Evolutionary conservation across 2,888 invertebrate species (phyloP).

Genomic region (Tanaodytes sp.): DNA sequence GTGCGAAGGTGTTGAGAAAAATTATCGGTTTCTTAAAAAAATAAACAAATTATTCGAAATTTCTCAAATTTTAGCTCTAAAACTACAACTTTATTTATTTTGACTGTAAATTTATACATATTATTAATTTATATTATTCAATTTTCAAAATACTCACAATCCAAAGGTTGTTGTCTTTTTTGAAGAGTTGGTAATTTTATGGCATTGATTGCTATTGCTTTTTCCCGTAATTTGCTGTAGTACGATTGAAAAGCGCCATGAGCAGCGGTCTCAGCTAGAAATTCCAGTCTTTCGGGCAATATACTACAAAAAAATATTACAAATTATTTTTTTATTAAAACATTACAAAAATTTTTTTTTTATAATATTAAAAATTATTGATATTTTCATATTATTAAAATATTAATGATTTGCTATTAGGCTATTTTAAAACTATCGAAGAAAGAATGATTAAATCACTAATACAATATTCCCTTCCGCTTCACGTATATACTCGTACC

Average conservation of each 20-base stretch:
- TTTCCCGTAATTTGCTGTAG: constrained; percentile 25
- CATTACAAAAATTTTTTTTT: neutral
- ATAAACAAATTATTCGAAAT: too few relatives aligned
- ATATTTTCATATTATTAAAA: too few relatives aligned
- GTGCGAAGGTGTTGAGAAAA: too few relatives aligned
- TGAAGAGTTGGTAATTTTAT: constrained; percentile 6
- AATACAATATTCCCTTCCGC: neutral
- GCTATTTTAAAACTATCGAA: too few relatives aligned
- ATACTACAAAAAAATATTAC: constrained; percentile 14
- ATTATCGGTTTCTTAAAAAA: too few relatives aligned
- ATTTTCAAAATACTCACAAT: constrained; percentile 4
- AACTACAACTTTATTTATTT: too few relatives aligned
- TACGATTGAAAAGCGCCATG: constrained; percentile 24
- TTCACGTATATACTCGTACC: neutral
- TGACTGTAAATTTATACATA: too few relatives aligned
- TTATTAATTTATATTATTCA: too few relatives aligned
- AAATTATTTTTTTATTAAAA: neutral
- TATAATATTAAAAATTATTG: neutral
- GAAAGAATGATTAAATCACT: too few relatives aligned
- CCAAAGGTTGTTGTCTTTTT: constrained; percentile 11
- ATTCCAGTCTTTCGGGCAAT: constrained; percentile 16
- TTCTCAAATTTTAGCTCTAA: too few relatives aligned
- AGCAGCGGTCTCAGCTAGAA: constrained; percentile 19
- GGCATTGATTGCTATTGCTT: constrained; percentile 28
- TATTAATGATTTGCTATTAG: too few relatives aligned